A percentile compares a stretch with the other conserved stretches of the same genome.
Conservation (phyloP, 2,113 vertebrate genomes). For the Pipra filicauda region DNA sequence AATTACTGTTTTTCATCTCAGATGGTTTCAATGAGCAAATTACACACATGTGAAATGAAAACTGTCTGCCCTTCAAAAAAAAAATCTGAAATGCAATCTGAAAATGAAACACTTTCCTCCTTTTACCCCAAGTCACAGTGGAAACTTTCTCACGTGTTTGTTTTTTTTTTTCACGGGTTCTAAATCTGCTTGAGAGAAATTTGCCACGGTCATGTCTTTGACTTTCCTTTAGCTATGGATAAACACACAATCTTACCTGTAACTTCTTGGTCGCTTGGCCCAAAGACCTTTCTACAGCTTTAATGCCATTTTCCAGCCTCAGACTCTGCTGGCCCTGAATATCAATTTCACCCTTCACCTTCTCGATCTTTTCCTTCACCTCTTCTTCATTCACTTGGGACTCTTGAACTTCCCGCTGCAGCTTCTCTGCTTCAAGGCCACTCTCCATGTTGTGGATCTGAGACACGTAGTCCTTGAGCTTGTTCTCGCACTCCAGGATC, state of each 20-base stretch:
- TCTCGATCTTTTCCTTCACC: conserved; percentile 86
- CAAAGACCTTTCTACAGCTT: conserved; percentile 91
- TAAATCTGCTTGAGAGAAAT: not conserved
- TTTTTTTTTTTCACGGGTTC: not conserved
- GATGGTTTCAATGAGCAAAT: not conserved
- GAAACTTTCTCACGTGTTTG: not conserved
- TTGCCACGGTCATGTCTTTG: not conserved
- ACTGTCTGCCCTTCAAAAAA: not conserved
- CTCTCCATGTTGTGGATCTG: conserved; percentile 87
- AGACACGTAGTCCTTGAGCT: conserved; percentile 83
- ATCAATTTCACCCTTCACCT: conserved; percentile 88
- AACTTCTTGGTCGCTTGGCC: conserved; percentile 88
- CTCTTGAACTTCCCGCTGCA: conserved; percentile 86
- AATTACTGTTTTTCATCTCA: not conserved
- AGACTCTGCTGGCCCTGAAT: conserved; percentile 89
- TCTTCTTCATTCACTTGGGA: conserved; percentile 89
- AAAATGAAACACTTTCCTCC: not conserved
- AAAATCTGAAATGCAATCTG: not conserved
- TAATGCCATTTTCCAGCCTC: conserved; percentile 90
- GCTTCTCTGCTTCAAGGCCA: conserved; percentile 87
- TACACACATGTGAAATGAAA: not conserved
- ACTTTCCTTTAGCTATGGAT: not conserved
- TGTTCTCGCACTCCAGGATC: conserved; percentile 84
- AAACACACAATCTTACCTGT: conserved; percentile 77
- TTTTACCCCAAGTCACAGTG: not conserved